These are phyloP conservation scores for Macrobrachium nipponense DNA, from an alignment of 1,140 invertebrate genomes.

Conservation along the genomic window DNA sequence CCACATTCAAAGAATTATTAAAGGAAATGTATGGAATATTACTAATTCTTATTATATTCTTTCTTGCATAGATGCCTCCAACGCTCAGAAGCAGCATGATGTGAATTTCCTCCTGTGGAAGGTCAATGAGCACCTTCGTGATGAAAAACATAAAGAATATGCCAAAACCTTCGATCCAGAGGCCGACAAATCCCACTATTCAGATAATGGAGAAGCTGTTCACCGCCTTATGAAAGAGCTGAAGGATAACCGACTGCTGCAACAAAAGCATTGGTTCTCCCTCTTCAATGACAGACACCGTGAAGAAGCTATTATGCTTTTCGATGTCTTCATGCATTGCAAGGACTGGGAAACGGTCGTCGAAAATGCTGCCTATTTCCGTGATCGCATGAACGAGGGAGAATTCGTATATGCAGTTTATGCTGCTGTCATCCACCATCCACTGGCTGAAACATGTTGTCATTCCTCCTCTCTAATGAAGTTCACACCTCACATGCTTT, in stretches of 20 bases:
- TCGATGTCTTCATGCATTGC: neutral
- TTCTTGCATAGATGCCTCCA: neutral
- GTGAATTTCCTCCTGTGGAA: constrained; percentile 33
- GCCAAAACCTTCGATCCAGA: constrained; percentile 17
- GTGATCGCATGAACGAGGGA: too few relatives aligned
- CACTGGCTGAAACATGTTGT: constrained; percentile 17
- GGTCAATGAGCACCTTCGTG: constrained; percentile 28
- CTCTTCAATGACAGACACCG: constrained; percentile 43
- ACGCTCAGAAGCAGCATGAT: neutral
- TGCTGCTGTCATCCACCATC: constrained; percentile 19
- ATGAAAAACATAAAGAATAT: constrained; percentile 11
- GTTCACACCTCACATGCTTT: constrained; percentile 44
- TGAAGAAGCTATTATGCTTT: constrained; percentile 40
- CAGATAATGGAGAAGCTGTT: constrained; percentile 4
- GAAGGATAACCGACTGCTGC: constrained; percentile 13
- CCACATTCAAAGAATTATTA: too few relatives aligned
- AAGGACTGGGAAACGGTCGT: too few relatives aligned
- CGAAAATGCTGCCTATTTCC: too few relatives aligned
- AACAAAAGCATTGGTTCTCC: constrained; percentile 53
- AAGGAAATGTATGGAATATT: too few relatives aligned
- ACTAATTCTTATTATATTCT: too few relatives aligned
- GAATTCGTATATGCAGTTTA: constrained; percentile 17
- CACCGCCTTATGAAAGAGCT: neutral
- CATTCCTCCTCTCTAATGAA: constrained; percentile 38
- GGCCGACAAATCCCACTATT: constrained; percentile 14